Evolutionary conservation across 2,797 vertebrate species (phyloP).

Genomic region (Taeniopygia guttata): DNA sequence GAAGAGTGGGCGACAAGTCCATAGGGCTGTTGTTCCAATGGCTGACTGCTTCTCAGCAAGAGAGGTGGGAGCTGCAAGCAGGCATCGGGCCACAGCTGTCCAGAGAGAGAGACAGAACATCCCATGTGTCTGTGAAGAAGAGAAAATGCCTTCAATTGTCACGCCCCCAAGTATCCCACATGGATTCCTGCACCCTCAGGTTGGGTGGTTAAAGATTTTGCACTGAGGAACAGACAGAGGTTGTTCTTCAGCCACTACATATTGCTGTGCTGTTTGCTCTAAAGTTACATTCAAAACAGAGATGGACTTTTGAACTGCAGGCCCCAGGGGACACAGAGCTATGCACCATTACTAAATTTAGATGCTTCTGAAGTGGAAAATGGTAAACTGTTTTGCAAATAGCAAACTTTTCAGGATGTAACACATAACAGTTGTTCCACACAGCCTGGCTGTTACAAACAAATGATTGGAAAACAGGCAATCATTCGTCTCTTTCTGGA

Average conservation of each 20-base stretch:
- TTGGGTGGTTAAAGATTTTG: not conserved
- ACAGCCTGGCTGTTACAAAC: not conserved
- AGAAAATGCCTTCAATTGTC: not conserved
- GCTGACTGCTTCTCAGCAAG: not conserved
- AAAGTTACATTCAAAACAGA: constrained; percentile 44
- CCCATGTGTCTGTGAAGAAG: not conserved
- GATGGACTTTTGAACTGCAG: constrained; percentile 56
- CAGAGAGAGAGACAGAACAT: not conserved
- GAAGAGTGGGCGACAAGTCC: not conserved
- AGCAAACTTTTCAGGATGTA: constrained; percentile 25
- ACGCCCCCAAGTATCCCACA: not conserved
- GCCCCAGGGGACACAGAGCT: constrained; percentile 4
- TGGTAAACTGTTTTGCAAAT: constrained; percentile 43
- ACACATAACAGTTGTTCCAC: not conserved
- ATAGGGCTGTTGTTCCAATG: not conserved
- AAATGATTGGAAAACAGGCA: not conserved
- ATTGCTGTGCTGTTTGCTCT: not conserved
- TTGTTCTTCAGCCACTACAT: not conserved
- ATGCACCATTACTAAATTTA: constrained; percentile 61
- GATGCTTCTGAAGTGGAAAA: constrained; percentile 42
- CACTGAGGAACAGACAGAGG: not conserved
- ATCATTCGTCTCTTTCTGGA: not conserved
- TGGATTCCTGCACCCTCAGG: not conserved
- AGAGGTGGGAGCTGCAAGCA: not conserved
- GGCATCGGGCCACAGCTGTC: not conserved